phyloP scores from a whole-genome alignment of 2,888 invertebrate species.

The Megastigmus dorsalis region DNA sequence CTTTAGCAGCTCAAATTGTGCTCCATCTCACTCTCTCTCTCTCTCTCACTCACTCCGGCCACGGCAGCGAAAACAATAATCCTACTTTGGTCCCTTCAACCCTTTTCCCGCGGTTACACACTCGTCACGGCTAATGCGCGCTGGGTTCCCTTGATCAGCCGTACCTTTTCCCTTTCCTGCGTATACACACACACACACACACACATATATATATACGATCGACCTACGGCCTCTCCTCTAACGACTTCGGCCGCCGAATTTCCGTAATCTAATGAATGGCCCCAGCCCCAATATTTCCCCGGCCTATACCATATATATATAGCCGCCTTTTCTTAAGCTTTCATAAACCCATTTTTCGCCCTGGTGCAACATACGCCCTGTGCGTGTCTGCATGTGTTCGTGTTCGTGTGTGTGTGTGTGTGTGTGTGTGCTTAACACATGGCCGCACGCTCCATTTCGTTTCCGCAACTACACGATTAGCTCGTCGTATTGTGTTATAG shows the following conservation, averaged over 20 bases:
- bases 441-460: slow-evolving; percentile 52
- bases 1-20: slow-evolving; percentile 29
- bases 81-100: slow-evolving; percentile 58
- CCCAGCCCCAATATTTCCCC: slow-evolving; percentile 65
- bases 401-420: slow-evolving; percentile 42
- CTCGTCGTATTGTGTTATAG: slow-evolving; percentile 32
- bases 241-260: slow-evolving; percentile 62
- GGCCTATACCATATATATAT: too few relatives aligned
- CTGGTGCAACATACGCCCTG: too few relatives aligned
- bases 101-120: slow-evolving; percentile 60
- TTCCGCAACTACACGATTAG: slow-evolving; percentile 25
- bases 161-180: slow-evolving; percentile 57
- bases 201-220: background rate
- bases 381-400: slow-evolving; percentile 49
- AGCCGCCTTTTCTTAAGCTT: slow-evolving; percentile 52
- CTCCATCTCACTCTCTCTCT: too few relatives aligned
- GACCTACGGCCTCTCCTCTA: background rate
- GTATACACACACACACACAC: slow-evolving; percentile 38
- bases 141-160: slow-evolving; percentile 60
- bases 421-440: slow-evolving; percentile 24
- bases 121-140: slow-evolving; percentile 60
- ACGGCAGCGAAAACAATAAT: slow-evolving; percentile 57
- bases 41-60: too few relatives aligned
- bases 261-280: slow-evolving; percentile 71
- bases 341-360: slow-evolving; percentile 56